These are phyloP conservation scores for Dryobates pubescens DNA, from an alignment of 2,797 vertebrate species.

Conservation along the genomic window DNA sequence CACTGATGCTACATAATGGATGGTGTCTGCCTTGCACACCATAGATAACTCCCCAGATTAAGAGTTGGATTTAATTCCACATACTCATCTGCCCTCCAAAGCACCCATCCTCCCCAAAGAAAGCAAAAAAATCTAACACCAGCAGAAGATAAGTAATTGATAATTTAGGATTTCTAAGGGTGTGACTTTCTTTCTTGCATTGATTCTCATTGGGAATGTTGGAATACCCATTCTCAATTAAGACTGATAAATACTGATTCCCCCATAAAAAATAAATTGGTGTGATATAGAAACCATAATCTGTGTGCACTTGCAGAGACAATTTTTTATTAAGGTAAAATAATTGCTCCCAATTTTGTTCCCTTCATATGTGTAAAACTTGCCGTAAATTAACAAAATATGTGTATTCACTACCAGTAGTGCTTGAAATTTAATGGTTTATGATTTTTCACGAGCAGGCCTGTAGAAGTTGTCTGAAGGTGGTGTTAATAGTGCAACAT, in stretches of 20 bases:
- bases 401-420: neutral
- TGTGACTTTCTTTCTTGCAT: slow-evolving; percentile 50
- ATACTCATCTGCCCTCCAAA: neutral
- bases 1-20: slow-evolving; percentile 81
- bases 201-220: slow-evolving; percentile 27
- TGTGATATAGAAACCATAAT: neutral
- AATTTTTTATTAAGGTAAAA: neutral
- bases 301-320: neutral
- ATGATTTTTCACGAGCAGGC: neutral
- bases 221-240: slow-evolving; percentile 31
- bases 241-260: neutral
- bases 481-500: neutral
- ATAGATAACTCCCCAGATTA: slow-evolving; percentile 84
- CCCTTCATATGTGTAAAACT: neutral
- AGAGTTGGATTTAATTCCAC: slow-evolving; percentile 72
- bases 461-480: neutral
- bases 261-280: neutral
- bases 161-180: slow-evolving; percentile 69
- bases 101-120: neutral
- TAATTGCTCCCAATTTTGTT: neutral
- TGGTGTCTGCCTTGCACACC: slow-evolving; percentile 80
- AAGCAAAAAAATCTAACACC: slow-evolving; percentile 19
- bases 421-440: neutral
- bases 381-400: neutral
- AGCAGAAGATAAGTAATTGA: slow-evolving; percentile 82